Conservation (phyloP, 2,888 invertebrate genomes). For the Petrolisthes manimaculis region DNA sequence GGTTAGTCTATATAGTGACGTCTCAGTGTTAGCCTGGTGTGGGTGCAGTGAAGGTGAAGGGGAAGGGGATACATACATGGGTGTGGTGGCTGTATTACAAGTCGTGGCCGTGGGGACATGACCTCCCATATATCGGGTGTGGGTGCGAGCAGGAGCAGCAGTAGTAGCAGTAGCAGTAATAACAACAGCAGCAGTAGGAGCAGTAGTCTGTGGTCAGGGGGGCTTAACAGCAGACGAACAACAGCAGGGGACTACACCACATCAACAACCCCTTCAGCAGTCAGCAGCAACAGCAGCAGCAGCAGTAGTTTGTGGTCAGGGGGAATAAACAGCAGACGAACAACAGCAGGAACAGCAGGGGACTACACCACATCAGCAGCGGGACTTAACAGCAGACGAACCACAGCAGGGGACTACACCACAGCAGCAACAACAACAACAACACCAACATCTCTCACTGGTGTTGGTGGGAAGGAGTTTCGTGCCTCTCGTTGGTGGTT, state of each 20-base stretch:
- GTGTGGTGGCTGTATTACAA: too few species aligned
- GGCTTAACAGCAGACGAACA: background rate
- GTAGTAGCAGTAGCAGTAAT: slow-evolving; percentile 33
- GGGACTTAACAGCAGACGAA: too few species aligned
- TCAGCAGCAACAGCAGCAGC: slow-evolving; percentile 30
- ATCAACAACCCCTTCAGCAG: background rate
- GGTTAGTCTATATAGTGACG: too few species aligned
- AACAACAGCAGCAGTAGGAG: slow-evolving; percentile 29
- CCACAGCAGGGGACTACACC: too few species aligned
- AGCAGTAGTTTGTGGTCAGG: too few species aligned
- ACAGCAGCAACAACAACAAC: too few species aligned
- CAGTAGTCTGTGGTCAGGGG: slow-evolving; percentile 20
- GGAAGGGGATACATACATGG: slow-evolving; percentile 35
- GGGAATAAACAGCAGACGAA: too few species aligned
- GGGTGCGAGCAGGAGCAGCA: slow-evolving; percentile 49
- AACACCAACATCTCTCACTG: too few species aligned
- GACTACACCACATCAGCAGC: too few species aligned
- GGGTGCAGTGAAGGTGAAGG: slow-evolving; percentile 33
- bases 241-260: too few species aligned
- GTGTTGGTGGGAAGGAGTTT: slow-evolving; percentile 42
- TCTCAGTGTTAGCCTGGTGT: background rate
- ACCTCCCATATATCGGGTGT: slow-evolving; percentile 53
- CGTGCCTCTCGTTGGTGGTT: slow-evolving; percentile 56
- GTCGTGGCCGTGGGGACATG: slow-evolving; percentile 48
- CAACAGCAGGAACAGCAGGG: too few species aligned